Conservation (phyloP, 2,113 vertebrate genomes). For the Empidonax alnorum region DNA sequence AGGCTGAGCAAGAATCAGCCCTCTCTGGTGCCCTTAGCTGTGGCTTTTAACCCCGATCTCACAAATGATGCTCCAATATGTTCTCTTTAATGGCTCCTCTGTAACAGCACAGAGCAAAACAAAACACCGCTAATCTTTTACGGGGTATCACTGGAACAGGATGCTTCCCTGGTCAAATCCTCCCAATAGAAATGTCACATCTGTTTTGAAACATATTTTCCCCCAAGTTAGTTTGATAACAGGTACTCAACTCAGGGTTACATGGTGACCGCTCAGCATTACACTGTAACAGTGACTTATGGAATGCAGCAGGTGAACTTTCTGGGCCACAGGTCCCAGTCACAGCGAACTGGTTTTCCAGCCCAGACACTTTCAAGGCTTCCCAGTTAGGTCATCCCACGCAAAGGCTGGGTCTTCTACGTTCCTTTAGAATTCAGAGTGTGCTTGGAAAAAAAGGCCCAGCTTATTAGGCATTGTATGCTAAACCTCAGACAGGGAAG, state of each 20-base stretch:
- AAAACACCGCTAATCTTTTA: not conserved
- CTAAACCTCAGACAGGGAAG: not conserved
- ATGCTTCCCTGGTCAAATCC: slow-evolving; percentile 19
- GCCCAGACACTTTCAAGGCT: not conserved
- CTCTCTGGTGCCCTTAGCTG: not conserved
- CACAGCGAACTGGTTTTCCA: not conserved
- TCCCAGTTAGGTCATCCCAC: not conserved
- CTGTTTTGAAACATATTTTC: not conserved
- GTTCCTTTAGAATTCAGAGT: not conserved
- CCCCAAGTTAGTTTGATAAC: not conserved
- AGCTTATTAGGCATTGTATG: not conserved
- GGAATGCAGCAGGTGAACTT: not conserved
- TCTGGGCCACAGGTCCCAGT: not conserved
- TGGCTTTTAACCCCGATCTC: not conserved
- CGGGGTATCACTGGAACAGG: not conserved
- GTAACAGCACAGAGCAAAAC: not conserved
- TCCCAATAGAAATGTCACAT: not conserved
- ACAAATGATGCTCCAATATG: not conserved
- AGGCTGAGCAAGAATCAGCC: not conserved
- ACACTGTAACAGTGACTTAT: not conserved
- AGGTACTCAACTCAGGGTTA: not conserved
- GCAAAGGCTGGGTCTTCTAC: not conserved
- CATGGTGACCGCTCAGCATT: not conserved
- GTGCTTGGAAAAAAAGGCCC: not conserved
- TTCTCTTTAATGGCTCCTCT: not conserved